phyloP scores from a whole-genome alignment of 2,113 vertebrate species.

The Irena cyanogastra region DNA sequence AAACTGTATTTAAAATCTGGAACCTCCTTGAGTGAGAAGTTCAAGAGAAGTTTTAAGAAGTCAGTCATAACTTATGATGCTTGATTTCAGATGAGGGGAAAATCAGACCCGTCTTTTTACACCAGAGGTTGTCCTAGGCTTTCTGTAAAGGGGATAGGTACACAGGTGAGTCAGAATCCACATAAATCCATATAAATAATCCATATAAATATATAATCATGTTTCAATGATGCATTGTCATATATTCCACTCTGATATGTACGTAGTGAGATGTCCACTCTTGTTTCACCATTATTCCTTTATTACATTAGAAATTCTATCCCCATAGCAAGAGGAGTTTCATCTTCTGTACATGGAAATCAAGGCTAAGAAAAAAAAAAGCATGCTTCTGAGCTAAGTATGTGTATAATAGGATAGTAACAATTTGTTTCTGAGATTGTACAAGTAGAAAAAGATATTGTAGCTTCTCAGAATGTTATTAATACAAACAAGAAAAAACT shows the following conservation, averaged over 20 bases:
- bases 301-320: background rate
- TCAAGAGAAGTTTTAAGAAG: background rate
- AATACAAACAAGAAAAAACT: background rate
- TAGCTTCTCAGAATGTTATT: background rate
- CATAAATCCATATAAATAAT: background rate
- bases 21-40: background rate
- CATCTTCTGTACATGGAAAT: background rate
- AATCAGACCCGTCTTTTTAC: background rate
- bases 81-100: background rate
- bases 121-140: background rate
- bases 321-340: fast-evolving
- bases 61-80: fast-evolving
- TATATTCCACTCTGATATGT: background rate
- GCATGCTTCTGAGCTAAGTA: fast-evolving
- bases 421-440: background rate
- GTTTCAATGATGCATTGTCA: background rate
- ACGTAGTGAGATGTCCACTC: background rate
- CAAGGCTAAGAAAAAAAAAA: fast-evolving
- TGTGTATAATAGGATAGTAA: background rate
- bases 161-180: background rate
- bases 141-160: background rate
- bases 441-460: background rate
- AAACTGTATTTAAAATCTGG: background rate
- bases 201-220: background rate
- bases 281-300: background rate